Conservation (phyloP, 37 sponge, comb jelly and placozoan genomes). For the Aphrocallistes beatrix region DNA sequence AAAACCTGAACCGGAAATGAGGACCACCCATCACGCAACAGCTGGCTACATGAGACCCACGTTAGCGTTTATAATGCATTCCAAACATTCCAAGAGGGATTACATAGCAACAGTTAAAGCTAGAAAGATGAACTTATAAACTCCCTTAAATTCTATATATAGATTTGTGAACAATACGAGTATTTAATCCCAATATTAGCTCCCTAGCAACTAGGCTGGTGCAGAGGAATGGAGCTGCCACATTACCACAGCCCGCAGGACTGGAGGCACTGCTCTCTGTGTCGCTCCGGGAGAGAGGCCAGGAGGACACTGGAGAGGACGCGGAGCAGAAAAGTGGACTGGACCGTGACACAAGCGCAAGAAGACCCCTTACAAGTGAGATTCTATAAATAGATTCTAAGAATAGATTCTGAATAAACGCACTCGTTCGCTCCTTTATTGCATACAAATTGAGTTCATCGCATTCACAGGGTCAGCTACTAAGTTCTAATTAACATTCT, state of each 20-base stretch:
- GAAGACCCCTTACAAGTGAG: background rate
- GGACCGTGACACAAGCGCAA: background rate
- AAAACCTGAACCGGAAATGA: too few relatives aligned
- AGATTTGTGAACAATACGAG: too few relatives aligned
- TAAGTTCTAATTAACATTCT: too few relatives aligned
- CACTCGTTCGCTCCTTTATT: too few relatives aligned
- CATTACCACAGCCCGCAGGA: background rate
- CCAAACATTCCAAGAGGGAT: slow-evolving; percentile 3
- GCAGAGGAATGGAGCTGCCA: background rate
- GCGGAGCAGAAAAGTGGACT: background rate
- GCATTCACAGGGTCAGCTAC: too few relatives aligned
- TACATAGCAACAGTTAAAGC: slow-evolving; percentile 8
- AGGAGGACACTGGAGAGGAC: background rate
- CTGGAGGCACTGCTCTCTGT: background rate
- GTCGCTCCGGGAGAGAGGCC: background rate
- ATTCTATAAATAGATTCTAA: too few relatives aligned
- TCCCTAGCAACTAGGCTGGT: background rate
- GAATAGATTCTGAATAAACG: too few relatives aligned
- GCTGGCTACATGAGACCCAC: slow-evolving; percentile 15
- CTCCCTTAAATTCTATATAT: too few relatives aligned
- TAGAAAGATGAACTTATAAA: background rate
- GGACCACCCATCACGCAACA: background rate
- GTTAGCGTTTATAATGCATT: background rate
- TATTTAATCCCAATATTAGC: background rate
- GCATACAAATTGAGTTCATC: too few relatives aligned